These are phyloP conservation scores for Cliona cf. orientalis DNA, from an alignment of 37 sponge, comb jelly and placozoan genomes.

Conservation along the genomic window DNA sequence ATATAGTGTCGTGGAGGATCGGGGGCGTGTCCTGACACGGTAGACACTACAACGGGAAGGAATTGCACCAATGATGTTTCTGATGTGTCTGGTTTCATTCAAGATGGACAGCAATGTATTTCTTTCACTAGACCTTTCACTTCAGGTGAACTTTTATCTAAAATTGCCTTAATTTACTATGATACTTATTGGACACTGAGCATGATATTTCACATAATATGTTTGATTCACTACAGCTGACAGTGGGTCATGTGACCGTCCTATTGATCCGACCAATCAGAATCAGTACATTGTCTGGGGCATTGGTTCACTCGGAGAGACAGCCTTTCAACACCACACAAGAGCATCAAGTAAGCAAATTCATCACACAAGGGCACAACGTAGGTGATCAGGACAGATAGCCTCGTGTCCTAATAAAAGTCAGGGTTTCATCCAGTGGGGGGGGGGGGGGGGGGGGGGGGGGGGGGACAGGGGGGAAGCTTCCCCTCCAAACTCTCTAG, in stretches of 20 bases:
- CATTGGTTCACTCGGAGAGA: slow-evolving; percentile 54
- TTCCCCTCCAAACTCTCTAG: too few relatives aligned
- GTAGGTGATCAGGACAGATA: too few relatives aligned
- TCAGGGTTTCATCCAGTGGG: too few relatives aligned
- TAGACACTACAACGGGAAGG: not conserved
- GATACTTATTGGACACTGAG: too few relatives aligned
- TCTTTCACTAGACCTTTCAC: slow-evolving; percentile 29
- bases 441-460: too few relatives aligned
- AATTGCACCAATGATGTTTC: slow-evolving; percentile 30
- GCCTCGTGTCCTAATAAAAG: too few relatives aligned
- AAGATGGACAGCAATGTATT: slow-evolving; percentile 36
- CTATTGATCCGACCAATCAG: slow-evolving; percentile 27
- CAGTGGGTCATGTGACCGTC: slow-evolving; percentile 12
- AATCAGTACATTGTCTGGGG: slow-evolving; percentile 69
- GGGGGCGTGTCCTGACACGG: slow-evolving; percentile 54
- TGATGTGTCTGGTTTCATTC: not conserved
- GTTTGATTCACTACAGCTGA: not conserved
- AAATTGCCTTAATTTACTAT: too few relatives aligned
- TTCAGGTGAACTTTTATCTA: slow-evolving; percentile 15
- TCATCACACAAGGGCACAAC: too few relatives aligned
- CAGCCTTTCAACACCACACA: slow-evolving; percentile 52
- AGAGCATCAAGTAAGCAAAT: slow-evolving; percentile 28
- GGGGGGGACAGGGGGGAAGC: too few relatives aligned
- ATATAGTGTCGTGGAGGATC: slow-evolving; percentile 46
- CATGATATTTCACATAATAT: too few relatives aligned